Evolutionary conservation across 2,113 vertebrate genomes (phyloP), one percentile per base, ranked within the genome.

Genomic region (Callospermophilus lateralis): DNA sequence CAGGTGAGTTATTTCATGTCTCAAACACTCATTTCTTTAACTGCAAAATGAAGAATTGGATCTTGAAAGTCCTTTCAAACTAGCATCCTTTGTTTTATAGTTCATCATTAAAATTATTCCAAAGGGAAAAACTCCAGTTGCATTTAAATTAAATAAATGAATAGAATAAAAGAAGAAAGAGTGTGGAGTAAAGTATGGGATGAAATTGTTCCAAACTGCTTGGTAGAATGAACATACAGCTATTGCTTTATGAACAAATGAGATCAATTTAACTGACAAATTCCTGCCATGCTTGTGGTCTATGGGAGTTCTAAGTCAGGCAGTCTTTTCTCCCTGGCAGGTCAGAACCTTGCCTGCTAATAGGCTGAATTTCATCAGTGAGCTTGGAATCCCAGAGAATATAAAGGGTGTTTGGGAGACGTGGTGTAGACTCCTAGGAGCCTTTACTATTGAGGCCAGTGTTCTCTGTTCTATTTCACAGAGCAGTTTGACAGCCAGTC

Each of bases 171-270:
- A 4, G 22, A 78, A 7, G 24, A 73, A 81, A 63, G 9, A 55
- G 32, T 10, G 37, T 22, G 20, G 45, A 16, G 5, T 65, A 3
- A 80, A 61, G 26, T 9, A 12, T 39, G n/a, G 22, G 42, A 45
- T 55, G 37, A 80, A 93, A 92, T 42, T 11, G 15, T 42, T 58
- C 24, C 39, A 55, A 51, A 87, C 8, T 73, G 19, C 55, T 63
- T 84, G 85, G 90, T 17, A 90, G 72, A 76, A 68, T 61, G 84
- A 76, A 53, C 78, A 79, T 30, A 42, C 24, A 88, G 32, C 22
- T 72, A 42, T 73, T 97, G 93, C 58, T 84, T 86, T 78, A 84
- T 90, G 80, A 91, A 78, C 77, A 92, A 96, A 68, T 78, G 45
- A 96, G 37, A 93, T 84, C 76, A n/a, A 77, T 74, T 63, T 93